A percentile compares a stretch with the other conserved stretches of the same genome.
phyloP scores from a whole-genome alignment of 2,113 vertebrate genomes.

The Sapajus apella region DNA sequence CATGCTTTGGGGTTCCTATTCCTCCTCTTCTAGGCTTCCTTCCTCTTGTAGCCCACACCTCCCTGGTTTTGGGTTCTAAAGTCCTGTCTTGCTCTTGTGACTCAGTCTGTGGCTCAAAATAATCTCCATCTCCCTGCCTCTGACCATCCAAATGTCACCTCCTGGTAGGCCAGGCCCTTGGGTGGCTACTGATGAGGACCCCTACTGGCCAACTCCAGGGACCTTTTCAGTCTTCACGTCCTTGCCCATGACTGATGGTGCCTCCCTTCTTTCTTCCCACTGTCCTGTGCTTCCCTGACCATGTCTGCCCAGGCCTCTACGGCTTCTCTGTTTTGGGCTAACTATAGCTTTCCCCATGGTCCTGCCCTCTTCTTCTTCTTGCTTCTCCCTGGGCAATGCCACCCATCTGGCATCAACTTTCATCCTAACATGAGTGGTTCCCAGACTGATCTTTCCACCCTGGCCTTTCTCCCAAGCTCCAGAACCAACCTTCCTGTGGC shows the following conservation, averaged over 20 bases:
- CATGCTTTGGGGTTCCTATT: background rate
- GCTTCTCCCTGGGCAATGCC: background rate
- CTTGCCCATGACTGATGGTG: background rate
- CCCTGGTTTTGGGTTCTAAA: background rate
- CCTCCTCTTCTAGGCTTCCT: background rate
- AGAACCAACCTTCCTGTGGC: background rate
- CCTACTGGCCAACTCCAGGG: background rate
- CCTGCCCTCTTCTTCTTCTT: background rate
- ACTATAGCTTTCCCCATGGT: background rate
- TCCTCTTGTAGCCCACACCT: background rate
- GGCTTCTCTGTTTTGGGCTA: background rate
- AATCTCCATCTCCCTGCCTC: background rate
- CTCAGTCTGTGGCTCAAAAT: background rate
- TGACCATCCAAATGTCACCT: background rate
- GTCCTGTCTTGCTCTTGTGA: background rate
- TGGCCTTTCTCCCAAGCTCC: background rate
- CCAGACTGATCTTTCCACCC: background rate
- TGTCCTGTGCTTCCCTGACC: background rate
- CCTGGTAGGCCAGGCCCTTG: background rate
- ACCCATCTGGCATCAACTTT: background rate
- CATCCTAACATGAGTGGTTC: background rate
- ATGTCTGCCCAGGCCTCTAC: background rate
- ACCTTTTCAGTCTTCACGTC: background rate
- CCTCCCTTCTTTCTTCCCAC: background rate
- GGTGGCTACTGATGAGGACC: background rate